phyloP scores from a whole-genome alignment of 2,113 vertebrate species.

The Scomber scombrus region DNA sequence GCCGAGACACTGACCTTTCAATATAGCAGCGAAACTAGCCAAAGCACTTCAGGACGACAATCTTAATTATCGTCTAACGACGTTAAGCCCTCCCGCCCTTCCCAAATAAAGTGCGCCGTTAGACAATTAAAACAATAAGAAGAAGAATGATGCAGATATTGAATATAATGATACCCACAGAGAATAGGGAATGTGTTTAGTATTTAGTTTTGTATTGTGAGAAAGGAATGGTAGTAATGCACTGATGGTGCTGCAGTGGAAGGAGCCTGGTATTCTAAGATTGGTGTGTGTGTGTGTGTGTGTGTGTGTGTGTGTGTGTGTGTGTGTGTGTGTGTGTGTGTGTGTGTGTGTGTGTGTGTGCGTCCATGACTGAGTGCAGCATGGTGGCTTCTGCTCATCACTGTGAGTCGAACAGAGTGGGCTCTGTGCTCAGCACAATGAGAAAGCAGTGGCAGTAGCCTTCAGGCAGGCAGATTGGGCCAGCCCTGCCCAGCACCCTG shows the following conservation, averaged over 20 bases:
- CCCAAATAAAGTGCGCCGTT: conserved; percentile 69
- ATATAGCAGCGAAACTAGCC: conserved; percentile 67
- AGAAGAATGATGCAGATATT: conserved; percentile 70
- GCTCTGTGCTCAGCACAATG: conserved; percentile 75
- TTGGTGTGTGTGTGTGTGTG: not conserved
- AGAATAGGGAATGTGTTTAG: conserved; percentile 62
- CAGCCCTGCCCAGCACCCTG: conserved; percentile 45
- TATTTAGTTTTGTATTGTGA: conserved; percentile 58
- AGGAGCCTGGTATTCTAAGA: conserved; percentile 52
- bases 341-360: conserved; percentile 9
- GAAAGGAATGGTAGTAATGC: conserved; percentile 70
- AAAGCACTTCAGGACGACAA: conserved; percentile 77
- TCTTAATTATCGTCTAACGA: conserved; percentile 82
- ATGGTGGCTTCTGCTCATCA: conserved; percentile 72
- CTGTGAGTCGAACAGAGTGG: conserved; percentile 68
- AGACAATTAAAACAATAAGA: conserved; percentile 66
- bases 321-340: conserved; percentile 15
- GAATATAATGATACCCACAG: conserved; percentile 77
- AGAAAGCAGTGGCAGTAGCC: conserved; percentile 66
- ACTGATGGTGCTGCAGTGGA: conserved; percentile 45
- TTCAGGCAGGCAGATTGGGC: conserved; percentile 54
- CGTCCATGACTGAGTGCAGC: conserved; percentile 60
- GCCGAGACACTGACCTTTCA: conserved; percentile 82
- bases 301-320: conserved; percentile 13
- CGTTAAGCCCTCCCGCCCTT: conserved; percentile 53